Evolutionary conservation across 2,797 vertebrate genomes (phyloP).

Genomic region (Amniataba percoides): DNA sequence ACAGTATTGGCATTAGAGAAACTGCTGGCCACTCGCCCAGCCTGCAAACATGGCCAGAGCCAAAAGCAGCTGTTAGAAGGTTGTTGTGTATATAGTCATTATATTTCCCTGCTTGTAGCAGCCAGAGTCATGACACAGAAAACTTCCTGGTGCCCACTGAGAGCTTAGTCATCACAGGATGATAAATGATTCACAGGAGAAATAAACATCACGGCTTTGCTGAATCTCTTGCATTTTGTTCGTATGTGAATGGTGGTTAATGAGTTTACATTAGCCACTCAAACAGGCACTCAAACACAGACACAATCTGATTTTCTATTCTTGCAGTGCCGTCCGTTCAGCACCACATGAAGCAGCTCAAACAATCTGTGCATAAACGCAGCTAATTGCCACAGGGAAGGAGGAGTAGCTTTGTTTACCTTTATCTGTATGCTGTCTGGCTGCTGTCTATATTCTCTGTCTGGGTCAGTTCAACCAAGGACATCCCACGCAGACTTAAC

Average conservation of each 20-base stretch:
- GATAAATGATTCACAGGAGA: slow-evolving; percentile 52
- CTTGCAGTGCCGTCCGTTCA: background rate
- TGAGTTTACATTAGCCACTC: slow-evolving; percentile 38
- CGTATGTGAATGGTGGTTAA: slow-evolving; percentile 38
- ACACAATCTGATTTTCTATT: background rate
- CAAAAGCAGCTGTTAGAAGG: slow-evolving; percentile 55
- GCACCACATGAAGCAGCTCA: slow-evolving; percentile 20
- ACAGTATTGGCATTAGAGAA: slow-evolving; percentile 29
- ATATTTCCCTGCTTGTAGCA: slow-evolving; percentile 41
- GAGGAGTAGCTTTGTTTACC: background rate
- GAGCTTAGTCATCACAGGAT: slow-evolving; percentile 64
- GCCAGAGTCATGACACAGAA: slow-evolving; percentile 40
- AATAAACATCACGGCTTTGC: slow-evolving; percentile 38
- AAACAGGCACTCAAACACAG: slow-evolving; percentile 22
- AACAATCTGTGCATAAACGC: slow-evolving; percentile 5
- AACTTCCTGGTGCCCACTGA: slow-evolving; percentile 46
- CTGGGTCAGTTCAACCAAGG: slow-evolving; percentile 18
- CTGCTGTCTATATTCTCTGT: slow-evolving; percentile 6
- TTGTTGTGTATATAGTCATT: slow-evolving; percentile 47
- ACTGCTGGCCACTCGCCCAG: slow-evolving; percentile 35
- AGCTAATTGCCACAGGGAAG: slow-evolving; percentile 7
- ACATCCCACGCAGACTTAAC: background rate
- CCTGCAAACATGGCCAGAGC: slow-evolving; percentile 27
- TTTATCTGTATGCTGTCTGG: background rate
- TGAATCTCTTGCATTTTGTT: slow-evolving; percentile 35